phyloP scores from a whole-genome alignment of 2,888 invertebrate species.

The Stenurella melanura region DNA sequence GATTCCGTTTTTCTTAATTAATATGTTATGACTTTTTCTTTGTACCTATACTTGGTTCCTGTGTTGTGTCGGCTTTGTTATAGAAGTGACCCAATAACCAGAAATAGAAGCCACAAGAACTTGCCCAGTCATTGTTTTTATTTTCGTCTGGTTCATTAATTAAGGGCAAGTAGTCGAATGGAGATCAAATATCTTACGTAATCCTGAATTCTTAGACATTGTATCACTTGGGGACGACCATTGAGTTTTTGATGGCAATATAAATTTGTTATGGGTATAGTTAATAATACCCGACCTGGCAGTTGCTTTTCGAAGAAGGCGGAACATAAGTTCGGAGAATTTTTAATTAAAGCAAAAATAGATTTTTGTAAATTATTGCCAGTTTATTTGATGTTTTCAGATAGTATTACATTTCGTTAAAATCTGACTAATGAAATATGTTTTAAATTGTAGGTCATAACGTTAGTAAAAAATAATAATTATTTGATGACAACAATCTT shows the following conservation, averaged over 20 bases:
- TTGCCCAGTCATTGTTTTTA: slow-evolving; percentile 46
- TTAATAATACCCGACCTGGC: neutral
- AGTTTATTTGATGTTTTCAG: neutral
- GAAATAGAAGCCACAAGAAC: slow-evolving; percentile 48
- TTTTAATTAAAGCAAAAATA: neutral
- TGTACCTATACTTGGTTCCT: neutral
- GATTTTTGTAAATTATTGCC: neutral
- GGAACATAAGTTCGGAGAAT: neutral
- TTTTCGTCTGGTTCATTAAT: slow-evolving; percentile 43
- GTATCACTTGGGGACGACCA: neutral
- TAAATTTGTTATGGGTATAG: neutral
- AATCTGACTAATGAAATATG: neutral
- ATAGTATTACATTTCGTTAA: neutral
- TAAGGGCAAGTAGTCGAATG: slow-evolving; percentile 14
- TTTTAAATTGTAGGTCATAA: neutral
- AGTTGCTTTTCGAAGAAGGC: neutral
- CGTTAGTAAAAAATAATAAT: no score
- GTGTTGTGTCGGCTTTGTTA: neutral
- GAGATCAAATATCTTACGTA: slow-evolving; percentile 7
- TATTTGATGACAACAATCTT: no score
- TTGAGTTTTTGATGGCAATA: neutral
- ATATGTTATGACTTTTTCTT: neutral
- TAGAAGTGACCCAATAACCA: slow-evolving; percentile 37
- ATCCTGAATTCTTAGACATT: slow-evolving; percentile 2
- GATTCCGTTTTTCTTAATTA: neutral